Base-by-base conservation (phyloP, 2,797 vertebrate genomes). In the Mastacembelus armatus region DNA sequence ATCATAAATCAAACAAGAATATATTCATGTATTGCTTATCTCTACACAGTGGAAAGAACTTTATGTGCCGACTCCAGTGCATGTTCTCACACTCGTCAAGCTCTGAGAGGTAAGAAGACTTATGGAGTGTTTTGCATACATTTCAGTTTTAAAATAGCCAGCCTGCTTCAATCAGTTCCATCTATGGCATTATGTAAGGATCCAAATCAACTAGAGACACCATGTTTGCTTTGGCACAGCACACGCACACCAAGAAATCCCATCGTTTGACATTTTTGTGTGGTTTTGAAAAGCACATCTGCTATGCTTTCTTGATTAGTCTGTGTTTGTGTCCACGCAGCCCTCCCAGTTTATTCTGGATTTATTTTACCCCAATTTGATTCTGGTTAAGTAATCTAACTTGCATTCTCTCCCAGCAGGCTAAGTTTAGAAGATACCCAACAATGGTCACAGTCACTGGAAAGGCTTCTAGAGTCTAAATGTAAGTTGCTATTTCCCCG, bases 381-480 rank as follows among this genome's bases (percentile, higher is more conserved):
- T 88, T 83, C 52, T 63, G 48, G 36, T 70, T 79, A 36, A 84
- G 65, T 87, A 72, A 86, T 81, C 74, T 72, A 73, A 68, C 71
- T 61, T 80, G 68, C 62, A 55, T 88, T 90, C 68, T 87, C 77
- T 90, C 81, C 81, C 76, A 91, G 86, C 92, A 96, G 94, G 45
- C 66, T 95, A 65, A 94, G 92, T 89, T 88, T 93, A 90, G 94
- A 96, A 64, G 95, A 98, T 85, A 93, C 91, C 32, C 90, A 94
- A 67, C 91, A 94, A 88, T 96, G 95, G 95, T 93, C 95, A 74
- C 94, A 96, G 84, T 95, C 95, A 75, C 93, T 96, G 75, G 94
- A 96, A 84, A 92, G 87, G 24, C 81, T 96, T 44, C 92, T 97
- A 32, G 90, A 93, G 29, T 96, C 93, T 56, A 96, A 95, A 94